Base-by-base conservation (phyloP, 2,888 invertebrate genomes). In the Habrosyne pyritoides region DNA sequence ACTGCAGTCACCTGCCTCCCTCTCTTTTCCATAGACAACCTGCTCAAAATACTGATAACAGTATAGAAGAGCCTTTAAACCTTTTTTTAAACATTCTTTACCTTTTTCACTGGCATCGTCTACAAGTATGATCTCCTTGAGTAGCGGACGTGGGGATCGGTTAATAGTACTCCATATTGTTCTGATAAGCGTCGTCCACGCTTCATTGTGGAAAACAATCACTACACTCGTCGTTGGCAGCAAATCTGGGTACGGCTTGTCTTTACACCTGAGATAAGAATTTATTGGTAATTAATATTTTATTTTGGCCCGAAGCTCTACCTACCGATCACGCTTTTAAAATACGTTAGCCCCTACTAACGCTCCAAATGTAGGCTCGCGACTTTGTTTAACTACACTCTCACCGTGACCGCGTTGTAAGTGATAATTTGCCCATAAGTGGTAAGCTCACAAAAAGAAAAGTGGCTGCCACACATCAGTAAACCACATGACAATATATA, bases 151-250 rank as follows among this genome's bases (percentile, higher is more conserved):
- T 4, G 99, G 99, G 0, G 99, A 99, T 55, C 99, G 94, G 88
- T 98, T 98, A 73, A 99, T 99, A 28, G 98, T 98, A 83, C 98
- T 99, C 96, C 98, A 98, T 36, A 99, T 98, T 0, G 99, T 99
- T 53, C 99, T 94, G 61, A 99, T 93, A 21, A 99, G 94, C 0
- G 99, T 99, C 47, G 98, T 96, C 99, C 99, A 99, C 0, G 99
- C 99, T 87, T 99, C 99, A 87, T 99, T 99, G 93, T 99, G 99
- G 92, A 99, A 99, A 54, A 99, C 99, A 76, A 99, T 99, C 61
- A 99, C 98, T 74, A 99, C 98, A 76, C 98, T 98, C 21, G 99
- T 99, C 47, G 97, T 96, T 4, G 99, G 99, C 76, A 99, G 93
- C 64, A 96, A 93, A 50, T 94, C 93, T 46, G 96, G 95, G 86